A percentile compares a stretch with the other conserved stretches of the same genome.
These are phyloP conservation scores for Parauchenoglanis ngamensis DNA, from an alignment of 2,797 vertebrate species.

Conservation along the genomic window DNA sequence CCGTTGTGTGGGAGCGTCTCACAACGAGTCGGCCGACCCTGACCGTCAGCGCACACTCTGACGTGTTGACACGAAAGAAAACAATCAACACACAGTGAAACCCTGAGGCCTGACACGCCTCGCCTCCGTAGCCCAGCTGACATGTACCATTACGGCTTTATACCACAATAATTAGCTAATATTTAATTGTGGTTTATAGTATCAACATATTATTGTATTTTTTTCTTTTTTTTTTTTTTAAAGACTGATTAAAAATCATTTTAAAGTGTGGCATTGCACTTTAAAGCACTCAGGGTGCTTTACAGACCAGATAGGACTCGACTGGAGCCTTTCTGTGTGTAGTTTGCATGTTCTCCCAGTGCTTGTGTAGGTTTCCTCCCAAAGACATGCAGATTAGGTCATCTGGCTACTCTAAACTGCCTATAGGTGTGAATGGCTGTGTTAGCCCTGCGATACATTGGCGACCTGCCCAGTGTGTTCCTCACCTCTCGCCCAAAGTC, in stretches of 20 bases:
- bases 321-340: too few relatives aligned
- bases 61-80: conserved; percentile 10
- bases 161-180: neutral
- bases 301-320: neutral
- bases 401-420: too few relatives aligned
- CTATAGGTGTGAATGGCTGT: too few relatives aligned
- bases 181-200: neutral
- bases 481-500: too few relatives aligned
- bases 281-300: neutral
- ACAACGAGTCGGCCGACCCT: neutral
- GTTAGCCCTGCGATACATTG: too few relatives aligned
- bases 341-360: too few relatives aligned
- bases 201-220: too few relatives aligned
- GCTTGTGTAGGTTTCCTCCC: too few relatives aligned
- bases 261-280: neutral
- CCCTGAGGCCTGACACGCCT: conserved; percentile 7
- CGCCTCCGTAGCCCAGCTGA: neutral
- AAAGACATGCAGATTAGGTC: too few relatives aligned
- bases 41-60: neutral
- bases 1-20: conserved; percentile 3
- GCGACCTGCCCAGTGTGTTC: too few relatives aligned
- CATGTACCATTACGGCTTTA: neutral
- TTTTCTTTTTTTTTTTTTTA: neutral
- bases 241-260: neutral
- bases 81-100: neutral